These are phyloP conservation scores for Passer montanus DNA, from an alignment of 2,113 vertebrate genomes.

Conservation along the genomic window DNA sequence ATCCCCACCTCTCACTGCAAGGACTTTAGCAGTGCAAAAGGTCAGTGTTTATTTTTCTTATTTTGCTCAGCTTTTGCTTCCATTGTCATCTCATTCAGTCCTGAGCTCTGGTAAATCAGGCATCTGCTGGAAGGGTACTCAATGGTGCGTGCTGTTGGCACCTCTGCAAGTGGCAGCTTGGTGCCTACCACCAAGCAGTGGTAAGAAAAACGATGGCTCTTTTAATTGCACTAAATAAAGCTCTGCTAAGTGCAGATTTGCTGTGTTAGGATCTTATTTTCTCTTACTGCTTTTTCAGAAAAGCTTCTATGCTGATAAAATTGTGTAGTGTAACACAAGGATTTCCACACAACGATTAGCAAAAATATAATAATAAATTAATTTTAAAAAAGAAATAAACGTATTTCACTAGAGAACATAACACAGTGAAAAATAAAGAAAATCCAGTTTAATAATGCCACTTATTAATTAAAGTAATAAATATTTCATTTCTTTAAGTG, in stretches of 20 bases:
- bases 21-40: not conserved
- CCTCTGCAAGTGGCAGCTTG: constrained; percentile 3
- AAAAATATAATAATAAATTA: not conserved
- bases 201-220: constrained; percentile 12
- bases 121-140: not conserved
- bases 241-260: not conserved
- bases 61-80: not conserved
- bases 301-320: not conserved
- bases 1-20: not conserved
- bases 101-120: not conserved
- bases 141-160: not conserved
- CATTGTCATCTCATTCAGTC: not conserved
- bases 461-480: not conserved
- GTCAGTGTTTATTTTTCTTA: not conserved
- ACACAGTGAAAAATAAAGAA: not conserved
- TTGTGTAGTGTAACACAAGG: not conserved
- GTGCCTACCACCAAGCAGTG: not conserved
- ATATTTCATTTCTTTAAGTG: not conserved
- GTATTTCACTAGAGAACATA: not conserved
- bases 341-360: not conserved
- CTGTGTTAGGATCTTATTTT: not conserved
- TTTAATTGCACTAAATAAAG: constrained; percentile 7
- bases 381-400: not conserved
- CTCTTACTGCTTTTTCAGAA: not conserved
- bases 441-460: not conserved